phyloP scores from a whole-genome alignment of 2,888 invertebrate genomes.

The Ptychoptera contaminata region DNA sequence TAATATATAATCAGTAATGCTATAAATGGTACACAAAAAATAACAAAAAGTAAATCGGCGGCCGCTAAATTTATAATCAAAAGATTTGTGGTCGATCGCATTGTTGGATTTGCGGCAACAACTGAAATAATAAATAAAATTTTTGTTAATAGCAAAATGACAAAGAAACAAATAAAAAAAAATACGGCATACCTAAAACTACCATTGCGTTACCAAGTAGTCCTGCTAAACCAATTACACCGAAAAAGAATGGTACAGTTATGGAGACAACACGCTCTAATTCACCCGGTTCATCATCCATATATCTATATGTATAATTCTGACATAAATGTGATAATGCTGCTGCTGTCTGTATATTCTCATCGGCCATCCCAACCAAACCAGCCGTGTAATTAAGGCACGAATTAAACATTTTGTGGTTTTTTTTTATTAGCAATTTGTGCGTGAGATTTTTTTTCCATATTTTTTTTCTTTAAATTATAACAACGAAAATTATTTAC shows the following conservation, averaged over 20 bases:
- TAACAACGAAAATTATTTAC: too few relatives aligned
- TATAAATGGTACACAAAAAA: slow-evolving; percentile 89
- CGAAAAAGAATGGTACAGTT: slow-evolving; percentile 69
- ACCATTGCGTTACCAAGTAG: slow-evolving; percentile 78
- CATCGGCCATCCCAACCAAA: too few relatives aligned
- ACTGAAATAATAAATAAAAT: slow-evolving; percentile 31
- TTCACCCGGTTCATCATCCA: slow-evolving; percentile 35
- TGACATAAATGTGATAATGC: too few relatives aligned
- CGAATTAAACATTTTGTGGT: too few relatives aligned
- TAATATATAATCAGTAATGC: slow-evolving; percentile 77
- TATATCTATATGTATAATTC: slow-evolving; percentile 12
- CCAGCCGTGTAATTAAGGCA: too few relatives aligned
- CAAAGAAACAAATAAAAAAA: not conserved
- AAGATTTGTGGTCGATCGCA: slow-evolving; percentile 86
- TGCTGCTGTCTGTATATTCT: too few relatives aligned
- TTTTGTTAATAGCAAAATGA: not conserved
- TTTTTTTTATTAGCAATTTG: too few relatives aligned
- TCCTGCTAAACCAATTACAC: slow-evolving; percentile 74
- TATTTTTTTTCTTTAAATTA: too few relatives aligned
- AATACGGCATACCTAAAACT: slow-evolving; percentile 39
- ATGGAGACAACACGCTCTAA: slow-evolving; percentile 49
- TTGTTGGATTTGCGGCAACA: slow-evolving; percentile 74
- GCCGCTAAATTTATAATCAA: slow-evolving; percentile 80
- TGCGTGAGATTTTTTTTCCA: too few relatives aligned
- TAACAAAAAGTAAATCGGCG: slow-evolving; percentile 80